Base-by-base conservation (phyloP, 2,888 invertebrate genomes). In the Apamea epomidion region DNA sequence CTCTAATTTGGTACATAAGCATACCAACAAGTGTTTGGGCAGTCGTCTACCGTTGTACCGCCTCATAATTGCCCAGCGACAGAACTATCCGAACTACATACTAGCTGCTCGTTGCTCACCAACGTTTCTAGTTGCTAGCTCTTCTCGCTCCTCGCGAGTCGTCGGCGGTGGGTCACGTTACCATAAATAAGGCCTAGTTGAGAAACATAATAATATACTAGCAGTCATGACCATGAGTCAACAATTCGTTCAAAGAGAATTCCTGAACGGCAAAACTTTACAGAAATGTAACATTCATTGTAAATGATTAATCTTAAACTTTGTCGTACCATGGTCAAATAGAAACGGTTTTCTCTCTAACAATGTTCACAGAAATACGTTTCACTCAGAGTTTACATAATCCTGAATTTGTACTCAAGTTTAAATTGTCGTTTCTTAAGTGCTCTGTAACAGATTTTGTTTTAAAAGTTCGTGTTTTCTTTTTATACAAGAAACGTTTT, bases 271-370 rank as follows among this genome's bases (percentile, higher is more conserved):
- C 16, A 65, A 58, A 69, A 76, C 21, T 76, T 60, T 32, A 29
- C 64, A 77, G 65, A 77, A 81, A 82, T 82, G 21, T 75, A 62
- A 76, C 29, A 72, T 78, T 48, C 68, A 78, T 83, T 75, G 58
- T 37, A n/a, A 68, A 45, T 42, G 12, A n/a, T 60, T 67, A 62
- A 78, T 82, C 62, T 37, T 10, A 29, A 82, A 82, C 29, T 82
- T 83, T 69, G 58, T 51, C 64, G 51, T 82, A 64, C 32, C 58
- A 42, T 32, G 54, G 54, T 68, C 64, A 58, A 73, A 73, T 42
- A 64, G 58, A 64, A 79, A 62, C 48, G 42, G 58, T 72, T 79
- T 83, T 72, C 37, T 48, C 29, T 42, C 32, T 37, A 16, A 58
- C 37, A 37, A 48, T 70, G 54, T 70, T 76, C 58, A 37, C 3